Conservation (phyloP, 2,888 invertebrate genomes). For the Netelia virgata region DNA sequence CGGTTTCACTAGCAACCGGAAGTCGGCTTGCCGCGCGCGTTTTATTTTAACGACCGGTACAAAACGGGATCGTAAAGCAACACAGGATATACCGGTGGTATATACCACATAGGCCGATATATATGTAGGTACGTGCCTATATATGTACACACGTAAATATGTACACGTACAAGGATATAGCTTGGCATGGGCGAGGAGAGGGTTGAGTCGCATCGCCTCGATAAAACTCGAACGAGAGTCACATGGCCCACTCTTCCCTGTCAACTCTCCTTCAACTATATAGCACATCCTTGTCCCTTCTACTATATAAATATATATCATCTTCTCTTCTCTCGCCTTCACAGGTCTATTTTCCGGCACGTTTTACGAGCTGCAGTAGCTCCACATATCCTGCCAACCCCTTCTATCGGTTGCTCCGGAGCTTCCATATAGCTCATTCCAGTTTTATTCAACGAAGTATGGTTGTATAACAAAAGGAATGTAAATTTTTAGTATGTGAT, state of each 20-base stretch:
- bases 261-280: conserved; percentile 31
- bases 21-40: conserved; percentile 50
- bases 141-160: background rate
- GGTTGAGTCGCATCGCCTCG: conserved; percentile 50
- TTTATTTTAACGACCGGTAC: conserved; percentile 62
- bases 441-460: conserved; percentile 44
- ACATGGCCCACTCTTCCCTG: conserved; percentile 29
- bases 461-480: background rate
- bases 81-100: conserved; percentile 29
- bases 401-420: background rate
- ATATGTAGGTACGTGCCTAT: conserved; percentile 2
- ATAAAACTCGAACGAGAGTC: conserved; percentile 67
- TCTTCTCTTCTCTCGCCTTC: conserved; percentile 45
- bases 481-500: background rate
- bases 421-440: conserved; percentile 49
- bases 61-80: conserved; percentile 59
- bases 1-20: conserved; percentile 54
- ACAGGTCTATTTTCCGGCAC: conserved; percentile 53
- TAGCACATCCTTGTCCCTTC: conserved; percentile 6
- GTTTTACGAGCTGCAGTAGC: conserved; percentile 58
- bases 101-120: background rate
- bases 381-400: conserved; percentile 23
- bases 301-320: conserved; percentile 33
- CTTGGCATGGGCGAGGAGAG: background rate
- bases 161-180: background rate